These are phyloP conservation scores for Rotaria magnacalcarata DNA, from an alignment of 2,888 invertebrate genomes.

Conservation along the genomic window DNA sequence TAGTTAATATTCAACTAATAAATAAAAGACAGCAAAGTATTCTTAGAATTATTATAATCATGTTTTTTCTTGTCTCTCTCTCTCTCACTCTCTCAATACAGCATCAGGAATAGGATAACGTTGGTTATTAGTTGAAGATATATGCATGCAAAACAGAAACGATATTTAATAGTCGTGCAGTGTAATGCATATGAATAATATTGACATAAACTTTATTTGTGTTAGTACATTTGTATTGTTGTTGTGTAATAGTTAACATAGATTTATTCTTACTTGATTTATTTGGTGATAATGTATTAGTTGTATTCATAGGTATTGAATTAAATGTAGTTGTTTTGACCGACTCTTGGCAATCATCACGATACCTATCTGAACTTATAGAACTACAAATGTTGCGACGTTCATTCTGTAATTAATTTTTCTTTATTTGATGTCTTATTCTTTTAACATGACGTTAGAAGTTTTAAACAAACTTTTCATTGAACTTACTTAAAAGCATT, in stretches of 20 bases:
- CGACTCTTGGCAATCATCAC: not conserved
- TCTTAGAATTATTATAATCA: not conserved
- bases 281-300: not conserved
- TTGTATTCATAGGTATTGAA: not conserved
- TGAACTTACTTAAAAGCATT: constrained; percentile 45
- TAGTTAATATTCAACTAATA: not conserved
- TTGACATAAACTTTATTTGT: not conserved
- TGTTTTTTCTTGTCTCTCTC: not conserved
- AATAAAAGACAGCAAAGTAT: not conserved
- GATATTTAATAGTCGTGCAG: not conserved
- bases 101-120: not conserved
- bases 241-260: not conserved
- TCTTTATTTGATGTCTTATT: not conserved
- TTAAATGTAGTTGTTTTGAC: not conserved
- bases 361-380: constrained; percentile 16
- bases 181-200: not conserved
- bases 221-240: not conserved
- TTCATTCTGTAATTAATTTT: not conserved
- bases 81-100: too few species aligned
- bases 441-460: not conserved
- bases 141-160: not conserved
- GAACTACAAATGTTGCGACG: not conserved
- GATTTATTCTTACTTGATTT: not conserved
- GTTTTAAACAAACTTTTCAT: not conserved
- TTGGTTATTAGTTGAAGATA: not conserved